These are phyloP conservation scores for Tetrax tetrax DNA, from an alignment of 2,113 vertebrate genomes.

Conservation along the genomic window DNA sequence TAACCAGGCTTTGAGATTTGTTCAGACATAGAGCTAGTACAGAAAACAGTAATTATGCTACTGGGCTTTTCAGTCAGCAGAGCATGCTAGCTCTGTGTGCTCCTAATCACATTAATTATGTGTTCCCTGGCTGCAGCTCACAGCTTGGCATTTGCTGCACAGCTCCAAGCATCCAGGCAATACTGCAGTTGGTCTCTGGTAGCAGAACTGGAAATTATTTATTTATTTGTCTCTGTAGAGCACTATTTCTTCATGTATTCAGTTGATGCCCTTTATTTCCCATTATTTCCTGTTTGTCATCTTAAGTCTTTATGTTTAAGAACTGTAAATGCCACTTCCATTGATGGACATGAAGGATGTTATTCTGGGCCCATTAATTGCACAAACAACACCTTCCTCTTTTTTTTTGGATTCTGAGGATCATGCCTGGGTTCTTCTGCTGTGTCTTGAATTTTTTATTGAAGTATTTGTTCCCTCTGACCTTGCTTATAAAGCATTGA, in stretches of 20 bases:
- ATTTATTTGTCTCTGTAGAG: constrained; percentile 4
- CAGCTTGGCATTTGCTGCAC: constrained; percentile 68
- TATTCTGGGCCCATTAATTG: constrained; percentile 9
- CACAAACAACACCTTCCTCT: background rate
- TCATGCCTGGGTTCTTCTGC: constrained; percentile 16
- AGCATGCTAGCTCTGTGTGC: constrained; percentile 73
- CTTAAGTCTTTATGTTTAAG: background rate
- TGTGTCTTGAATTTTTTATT: constrained; percentile 26
- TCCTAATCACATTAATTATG: constrained; percentile 80
- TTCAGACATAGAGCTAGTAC: constrained; percentile 75
- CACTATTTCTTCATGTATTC: background rate
- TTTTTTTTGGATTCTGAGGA: constrained; percentile 10
- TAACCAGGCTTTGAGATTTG: constrained; percentile 80
- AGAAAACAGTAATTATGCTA: constrained; percentile 82
- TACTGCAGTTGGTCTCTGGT: constrained; percentile 10
- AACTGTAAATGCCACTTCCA: background rate
- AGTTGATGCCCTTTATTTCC: background rate
- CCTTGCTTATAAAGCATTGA: constrained; percentile 68
- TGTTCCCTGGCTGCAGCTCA: constrained; percentile 68
- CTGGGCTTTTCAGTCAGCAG: constrained; percentile 76
- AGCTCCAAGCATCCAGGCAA: constrained; percentile 39
- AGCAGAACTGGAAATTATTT: background rate
- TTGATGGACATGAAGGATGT: background rate
- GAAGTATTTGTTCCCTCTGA: constrained; percentile 62
- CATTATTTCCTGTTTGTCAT: background rate